phyloP scores from a whole-genome alignment of 2,797 vertebrate species.

The Chiroxiphia lanceolata region DNA sequence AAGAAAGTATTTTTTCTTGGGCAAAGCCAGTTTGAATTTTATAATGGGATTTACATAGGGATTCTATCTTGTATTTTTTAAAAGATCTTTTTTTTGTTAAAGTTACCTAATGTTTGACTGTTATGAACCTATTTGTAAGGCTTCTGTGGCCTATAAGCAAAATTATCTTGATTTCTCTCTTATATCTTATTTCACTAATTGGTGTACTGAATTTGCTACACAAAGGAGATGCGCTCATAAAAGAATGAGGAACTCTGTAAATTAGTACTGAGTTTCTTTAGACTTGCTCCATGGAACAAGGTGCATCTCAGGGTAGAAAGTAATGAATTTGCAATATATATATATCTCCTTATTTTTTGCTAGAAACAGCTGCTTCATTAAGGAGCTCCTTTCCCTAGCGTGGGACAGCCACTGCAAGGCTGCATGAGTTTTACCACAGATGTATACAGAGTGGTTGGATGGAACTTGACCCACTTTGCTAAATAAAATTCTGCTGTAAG shows the following conservation, averaged over 20 bases:
- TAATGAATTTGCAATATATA: background rate
- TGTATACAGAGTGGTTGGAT: background rate
- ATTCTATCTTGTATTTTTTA: background rate
- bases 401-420: background rate
- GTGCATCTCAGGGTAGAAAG: background rate
- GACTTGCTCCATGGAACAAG: background rate
- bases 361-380: background rate
- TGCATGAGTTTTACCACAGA: background rate
- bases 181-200: fast-evolving
- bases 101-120: background rate
- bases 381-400: background rate
- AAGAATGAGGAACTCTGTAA: background rate
- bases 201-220: background rate
- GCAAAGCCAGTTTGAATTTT: background rate
- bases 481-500: background rate
- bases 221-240: background rate
- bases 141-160: background rate
- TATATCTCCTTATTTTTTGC: background rate
- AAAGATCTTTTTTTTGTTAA: background rate
- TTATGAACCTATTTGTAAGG: background rate
- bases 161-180: background rate
- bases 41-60: background rate
- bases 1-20: background rate
- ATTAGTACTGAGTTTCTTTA: background rate
- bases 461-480: background rate